phyloP scores from a whole-genome alignment of 2,113 vertebrate genomes.

The Pollimyrus isidori region DNA sequence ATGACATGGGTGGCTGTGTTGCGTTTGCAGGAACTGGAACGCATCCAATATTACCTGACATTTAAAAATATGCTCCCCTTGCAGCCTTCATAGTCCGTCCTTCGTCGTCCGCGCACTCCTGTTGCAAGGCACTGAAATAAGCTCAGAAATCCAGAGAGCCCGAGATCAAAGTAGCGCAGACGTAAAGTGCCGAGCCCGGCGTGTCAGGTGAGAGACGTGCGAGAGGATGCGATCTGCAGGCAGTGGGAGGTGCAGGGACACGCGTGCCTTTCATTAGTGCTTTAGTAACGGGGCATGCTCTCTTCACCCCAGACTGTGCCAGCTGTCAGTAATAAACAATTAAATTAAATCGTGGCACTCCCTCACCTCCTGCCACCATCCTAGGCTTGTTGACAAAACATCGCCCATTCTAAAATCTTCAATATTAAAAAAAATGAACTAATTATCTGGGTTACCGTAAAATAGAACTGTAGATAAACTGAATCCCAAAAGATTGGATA shows the following conservation, averaged over 20 bases:
- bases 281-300: conserved; percentile 61
- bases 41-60: conserved; percentile 41
- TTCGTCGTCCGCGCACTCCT: conserved; percentile 43
- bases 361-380: conserved; percentile 30
- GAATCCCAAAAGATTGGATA: neutral
- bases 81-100: conserved; percentile 40
- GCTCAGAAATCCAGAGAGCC: conserved; percentile 50
- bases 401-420: conserved; percentile 61
- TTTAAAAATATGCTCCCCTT: conserved; percentile 51
- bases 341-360: conserved; percentile 1
- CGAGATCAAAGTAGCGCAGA: conserved; percentile 48
- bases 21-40: conserved; percentile 39
- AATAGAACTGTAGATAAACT: conserved; percentile 64
- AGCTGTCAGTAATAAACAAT: conserved; percentile 44
- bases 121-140: conserved; percentile 40
- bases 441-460: conserved; percentile 78
- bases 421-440: conserved; percentile 75
- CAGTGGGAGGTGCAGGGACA: conserved; percentile 10
- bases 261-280: conserved; percentile 30
- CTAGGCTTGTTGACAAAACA: conserved; percentile 65
- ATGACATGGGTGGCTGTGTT: conserved; percentile 50
- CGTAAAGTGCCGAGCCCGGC: conserved; percentile 51
- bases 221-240: conserved; percentile 35
- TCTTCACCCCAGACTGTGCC: conserved; percentile 20
- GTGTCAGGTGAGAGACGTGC: conserved; percentile 54